phyloP scores from a whole-genome alignment of 2,888 invertebrate genomes.

The Agrochola circellaris region DNA sequence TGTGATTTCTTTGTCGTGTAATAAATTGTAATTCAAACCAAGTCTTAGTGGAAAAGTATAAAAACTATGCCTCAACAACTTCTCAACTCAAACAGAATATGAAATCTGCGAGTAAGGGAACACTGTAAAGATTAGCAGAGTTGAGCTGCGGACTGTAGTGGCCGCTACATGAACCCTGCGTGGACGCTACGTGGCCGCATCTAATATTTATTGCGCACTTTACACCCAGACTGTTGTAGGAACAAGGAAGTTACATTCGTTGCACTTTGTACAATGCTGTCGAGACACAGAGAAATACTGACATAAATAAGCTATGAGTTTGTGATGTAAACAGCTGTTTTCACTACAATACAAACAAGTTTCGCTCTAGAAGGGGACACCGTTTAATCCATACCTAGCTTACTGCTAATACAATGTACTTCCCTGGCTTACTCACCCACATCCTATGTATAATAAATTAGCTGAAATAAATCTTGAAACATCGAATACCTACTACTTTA shows the following conservation, averaged over 20 bases:
- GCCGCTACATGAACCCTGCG: neutral
- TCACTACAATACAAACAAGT: neutral
- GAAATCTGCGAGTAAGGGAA: conserved; percentile 1
- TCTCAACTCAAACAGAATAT: conserved; percentile 40
- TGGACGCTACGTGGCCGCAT: conserved; percentile 2
- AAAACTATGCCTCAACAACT: neutral
- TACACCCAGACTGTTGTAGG: neutral
- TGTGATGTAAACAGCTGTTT: neutral
- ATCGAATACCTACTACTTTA: conserved; percentile 17
- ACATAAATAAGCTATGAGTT: too few species aligned
- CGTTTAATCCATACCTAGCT: neutral
- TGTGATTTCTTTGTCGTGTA: neutral
- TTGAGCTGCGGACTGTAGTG: neutral
- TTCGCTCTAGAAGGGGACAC: neutral
- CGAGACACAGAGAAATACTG: too few species aligned
- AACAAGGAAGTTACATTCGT: neutral
- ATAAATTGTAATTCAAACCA: neutral
- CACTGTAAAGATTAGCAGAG: conserved; percentile 33
- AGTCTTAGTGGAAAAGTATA: neutral
- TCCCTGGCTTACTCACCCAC: neutral
- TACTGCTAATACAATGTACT: neutral
- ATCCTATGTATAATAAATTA: conserved; percentile 20
- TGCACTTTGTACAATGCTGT: neutral
- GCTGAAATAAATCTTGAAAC: neutral
- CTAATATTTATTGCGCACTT: conserved; percentile 30